A percentile compares a stretch with the other conserved stretches of the same genome.
These are phyloP conservation scores for Drosophila orosa DNA, from an alignment of 1,140 invertebrate genomes.

Conservation along the genomic window DNA sequence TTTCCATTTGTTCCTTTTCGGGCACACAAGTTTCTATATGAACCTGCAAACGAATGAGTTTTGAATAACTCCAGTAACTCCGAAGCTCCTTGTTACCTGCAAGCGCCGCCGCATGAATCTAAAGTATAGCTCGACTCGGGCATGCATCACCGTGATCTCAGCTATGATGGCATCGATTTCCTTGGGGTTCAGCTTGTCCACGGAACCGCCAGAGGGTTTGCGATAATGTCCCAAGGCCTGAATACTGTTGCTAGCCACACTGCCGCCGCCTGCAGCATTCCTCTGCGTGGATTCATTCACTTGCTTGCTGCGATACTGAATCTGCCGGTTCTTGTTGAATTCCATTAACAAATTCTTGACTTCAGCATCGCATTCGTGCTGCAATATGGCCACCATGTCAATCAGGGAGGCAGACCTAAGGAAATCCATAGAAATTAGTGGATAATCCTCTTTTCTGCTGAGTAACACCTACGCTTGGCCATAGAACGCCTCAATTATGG, in stretches of 20 bases:
- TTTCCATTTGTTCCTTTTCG: constrained; percentile 86
- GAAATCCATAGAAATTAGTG: neutral
- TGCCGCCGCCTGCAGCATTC: constrained; percentile 67
- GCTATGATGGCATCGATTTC: constrained; percentile 94
- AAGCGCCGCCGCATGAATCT: constrained; percentile 93
- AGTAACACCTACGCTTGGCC: constrained; percentile 85
- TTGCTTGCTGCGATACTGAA: constrained; percentile 88
- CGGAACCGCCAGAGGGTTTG: constrained; percentile 82
- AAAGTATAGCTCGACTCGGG: constrained; percentile 95
- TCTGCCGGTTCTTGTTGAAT: constrained; percentile 90
- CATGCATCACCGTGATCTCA: constrained; percentile 96
- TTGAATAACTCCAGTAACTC: too few relatives aligned
- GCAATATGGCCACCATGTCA: constrained; percentile 89
- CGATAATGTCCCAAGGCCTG: constrained; percentile 82
- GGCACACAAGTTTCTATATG: constrained; percentile 87
- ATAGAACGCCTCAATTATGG: constrained; percentile 97
- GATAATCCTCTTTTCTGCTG: too few relatives aligned
- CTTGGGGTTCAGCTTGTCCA: constrained; percentile 91
- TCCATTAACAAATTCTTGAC: constrained; percentile 89
- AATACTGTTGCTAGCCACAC: constrained; percentile 44
- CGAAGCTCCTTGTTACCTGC: too few relatives aligned
- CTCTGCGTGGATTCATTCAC: constrained; percentile 86
- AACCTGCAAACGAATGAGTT: constrained; percentile 84
- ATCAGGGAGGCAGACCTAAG: constrained; percentile 88
- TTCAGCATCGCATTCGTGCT: constrained; percentile 94